Base-by-base conservation (phyloP, 2,113 vertebrate genomes). In the Odocoileus virginianus region DNA sequence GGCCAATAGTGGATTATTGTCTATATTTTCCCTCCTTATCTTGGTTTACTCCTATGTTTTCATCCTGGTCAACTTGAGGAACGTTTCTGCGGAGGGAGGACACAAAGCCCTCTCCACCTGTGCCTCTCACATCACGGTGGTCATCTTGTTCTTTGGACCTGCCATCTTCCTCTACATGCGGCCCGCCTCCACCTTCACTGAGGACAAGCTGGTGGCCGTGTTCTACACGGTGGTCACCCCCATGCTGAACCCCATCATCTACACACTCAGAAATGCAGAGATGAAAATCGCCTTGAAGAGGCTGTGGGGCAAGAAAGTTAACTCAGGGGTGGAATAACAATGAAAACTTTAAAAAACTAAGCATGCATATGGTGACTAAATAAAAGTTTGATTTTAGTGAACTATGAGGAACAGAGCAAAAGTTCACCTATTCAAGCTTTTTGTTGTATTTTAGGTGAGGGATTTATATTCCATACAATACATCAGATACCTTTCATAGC, bases 231-330 rank as follows among this genome's bases (percentile, higher is more conserved):
- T 45, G 43, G 43, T 45, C 43, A 45, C 43, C 6, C 43, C 43
- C 43, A 45, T 45, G 43, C 43, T 45, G 43, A 45, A 45, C 43
- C 43, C 43, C 43, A 97, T 98, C 76, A 97, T 98, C 89, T 98
- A 98, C 23, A 97, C 95, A n/a, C 40, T 98, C 71, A 98, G 91
- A 76, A 98, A 98, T 45, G 45, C 92, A 7, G 96, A 98, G 43
- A 86, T 98, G 94, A 97, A 98, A 91, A 92, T 58, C n/a, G 90
- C 97, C 17, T 30, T 98, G 93, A 90, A 36, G 54, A 94, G 6
- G 7, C 64, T 95, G 36, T 91, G 97, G 93, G 52, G 52, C 52
- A 16, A 16, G 15, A 52, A 52, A 52, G 52, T 52, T 23, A 23
- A 57, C 21, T 57, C 55, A 57, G 19, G 2, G 19, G 6, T 57